These are phyloP conservation scores for Thamnophis sirtalis DNA, from an alignment of 2,113 vertebrate species.

Conservation along the genomic window DNA sequence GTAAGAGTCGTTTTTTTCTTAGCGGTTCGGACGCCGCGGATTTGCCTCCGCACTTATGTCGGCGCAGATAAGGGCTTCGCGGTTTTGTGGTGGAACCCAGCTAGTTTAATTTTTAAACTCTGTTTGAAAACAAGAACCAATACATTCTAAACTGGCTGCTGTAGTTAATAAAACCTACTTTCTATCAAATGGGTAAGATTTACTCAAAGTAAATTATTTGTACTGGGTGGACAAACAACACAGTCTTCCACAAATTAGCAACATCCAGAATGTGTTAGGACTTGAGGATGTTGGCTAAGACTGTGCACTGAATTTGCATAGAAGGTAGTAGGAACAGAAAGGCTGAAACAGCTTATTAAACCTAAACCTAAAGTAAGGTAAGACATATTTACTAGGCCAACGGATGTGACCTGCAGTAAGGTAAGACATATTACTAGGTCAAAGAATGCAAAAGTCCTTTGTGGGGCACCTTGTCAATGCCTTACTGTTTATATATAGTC, in stretches of 20 bases:
- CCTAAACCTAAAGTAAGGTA: background rate
- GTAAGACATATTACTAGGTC: background rate
- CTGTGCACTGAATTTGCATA: background rate
- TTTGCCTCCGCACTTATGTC: too few species aligned
- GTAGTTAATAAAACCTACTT: background rate
- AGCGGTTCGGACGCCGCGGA: too few species aligned
- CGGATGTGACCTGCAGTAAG: background rate
- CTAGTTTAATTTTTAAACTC: background rate
- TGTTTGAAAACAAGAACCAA: background rate
- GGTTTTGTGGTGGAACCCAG: too few species aligned
- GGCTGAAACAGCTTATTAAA: background rate
- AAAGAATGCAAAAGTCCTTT: background rate
- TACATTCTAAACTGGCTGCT: background rate
- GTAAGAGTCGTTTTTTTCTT: too few species aligned
- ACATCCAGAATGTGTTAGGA: background rate
- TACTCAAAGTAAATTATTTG: accelerated
- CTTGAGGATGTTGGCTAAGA: background rate
- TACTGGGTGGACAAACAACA: background rate
- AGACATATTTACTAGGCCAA: background rate
- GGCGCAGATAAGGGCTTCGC: too few species aligned
- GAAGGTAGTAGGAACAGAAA: background rate
- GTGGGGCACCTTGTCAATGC: background rate
- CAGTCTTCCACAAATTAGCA: background rate
- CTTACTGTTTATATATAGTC: background rate
- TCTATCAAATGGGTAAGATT: background rate